Conservation (phyloP, 2,113 vertebrate genomes). For the Neofelis nebulosa region DNA sequence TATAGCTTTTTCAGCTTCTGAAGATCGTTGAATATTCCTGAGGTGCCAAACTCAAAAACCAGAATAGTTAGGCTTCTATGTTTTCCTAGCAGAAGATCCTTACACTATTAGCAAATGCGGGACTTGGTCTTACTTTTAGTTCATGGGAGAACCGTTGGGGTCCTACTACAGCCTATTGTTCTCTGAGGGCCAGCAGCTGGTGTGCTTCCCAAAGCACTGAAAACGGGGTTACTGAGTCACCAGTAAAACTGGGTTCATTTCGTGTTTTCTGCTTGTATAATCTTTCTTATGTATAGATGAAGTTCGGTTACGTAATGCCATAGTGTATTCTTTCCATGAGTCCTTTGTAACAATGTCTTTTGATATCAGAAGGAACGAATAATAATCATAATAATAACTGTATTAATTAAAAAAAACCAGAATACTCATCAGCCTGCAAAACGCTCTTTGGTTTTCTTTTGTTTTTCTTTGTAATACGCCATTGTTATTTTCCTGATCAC, state of each 20-base stretch:
- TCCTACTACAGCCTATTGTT: not conserved
- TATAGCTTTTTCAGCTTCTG: not conserved
- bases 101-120: not conserved
- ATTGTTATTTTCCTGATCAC: slow-evolving; percentile 51
- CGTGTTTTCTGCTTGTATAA: not conserved
- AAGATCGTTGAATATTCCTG: not conserved
- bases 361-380: not conserved
- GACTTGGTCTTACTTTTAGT: fast-evolving
- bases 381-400: not conserved
- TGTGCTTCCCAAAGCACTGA: not conserved
- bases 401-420: slow-evolving; percentile 17
- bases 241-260: not conserved
- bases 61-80: not conserved
- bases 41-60: not conserved
- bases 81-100: not conserved
- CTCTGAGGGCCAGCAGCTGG: not conserved
- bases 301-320: slow-evolving; percentile 14
- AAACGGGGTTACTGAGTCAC: too few relatives aligned
- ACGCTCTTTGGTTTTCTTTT: not conserved
- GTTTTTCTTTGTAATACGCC: slow-evolving; percentile 38
- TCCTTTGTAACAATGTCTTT: slow-evolving; percentile 22
- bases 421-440: not conserved
- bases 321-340: slow-evolving; percentile 5
- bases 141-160: not conserved
- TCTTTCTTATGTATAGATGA: not conserved